Base-by-base conservation (phyloP, 1,140 invertebrate genomes). In the Helicoverpa armigera region DNA sequence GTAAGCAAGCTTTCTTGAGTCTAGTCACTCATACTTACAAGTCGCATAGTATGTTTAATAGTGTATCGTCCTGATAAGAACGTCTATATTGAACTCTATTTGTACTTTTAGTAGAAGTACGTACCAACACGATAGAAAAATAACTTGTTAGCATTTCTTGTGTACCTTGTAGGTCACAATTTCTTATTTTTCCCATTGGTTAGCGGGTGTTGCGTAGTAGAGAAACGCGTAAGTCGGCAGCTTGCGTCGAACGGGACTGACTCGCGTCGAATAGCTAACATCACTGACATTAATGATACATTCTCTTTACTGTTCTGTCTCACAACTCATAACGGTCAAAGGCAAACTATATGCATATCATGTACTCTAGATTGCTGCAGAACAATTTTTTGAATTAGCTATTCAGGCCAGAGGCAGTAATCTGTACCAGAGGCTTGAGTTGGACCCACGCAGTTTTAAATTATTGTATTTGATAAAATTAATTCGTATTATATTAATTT, bases 211-310 rank as follows among this genome's bases (percentile, higher is more conserved):
- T 23, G 60, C 74, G 60, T 48, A 29, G 18, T 48, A 13, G 18
- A 18, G 16, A 7, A 12, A 60, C 14, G 29, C 63, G 61, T 56
- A 65, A 78, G 63, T 69, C 75, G 50, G 51, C 60, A 67, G 23
- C 23, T 67, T 18, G 63, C 53, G 63, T 53, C 53, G 50, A 69
- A 78, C 63, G 76, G 53, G 53, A 78, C 65, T 29, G 65, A 69
- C 69, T 78, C 76, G 76, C 76, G 76, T 54, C 76, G 69, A 78
- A 78, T 78, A 67, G 63, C 73, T 63, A 63, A 54, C 56, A 75
- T 78, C 53, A 69, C 51, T 53, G 63, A 56, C 65, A 69, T 78
- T 69, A 78, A 56, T 78, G 76, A 67, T 50, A 75, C 73, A 75
- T 75, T 60, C 63, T 60, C 73, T 61, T 70, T 16, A 16, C 18